Evolutionary conservation across 2,888 invertebrate species (phyloP).

Genomic region (Sabatieria punctata): DNA sequence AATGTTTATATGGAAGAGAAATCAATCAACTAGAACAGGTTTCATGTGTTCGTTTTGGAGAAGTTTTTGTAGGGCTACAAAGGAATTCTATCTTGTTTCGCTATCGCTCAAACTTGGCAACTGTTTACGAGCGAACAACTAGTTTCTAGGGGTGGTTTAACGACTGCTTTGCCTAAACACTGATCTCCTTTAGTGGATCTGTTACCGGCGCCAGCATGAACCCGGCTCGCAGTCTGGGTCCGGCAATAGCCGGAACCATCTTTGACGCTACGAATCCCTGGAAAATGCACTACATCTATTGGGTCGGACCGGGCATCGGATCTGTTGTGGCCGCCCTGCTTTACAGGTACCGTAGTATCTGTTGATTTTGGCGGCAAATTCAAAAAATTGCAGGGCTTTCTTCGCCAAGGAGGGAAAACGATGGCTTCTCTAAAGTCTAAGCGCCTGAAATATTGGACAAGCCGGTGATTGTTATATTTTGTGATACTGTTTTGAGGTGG

Average conservation of each 20-base stretch:
- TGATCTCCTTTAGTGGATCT: slow-evolving; percentile 21
- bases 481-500: too few species aligned
- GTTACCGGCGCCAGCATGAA: slow-evolving; percentile 35
- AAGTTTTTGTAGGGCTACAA: too few species aligned
- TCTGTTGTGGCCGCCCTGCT: slow-evolving; percentile 27
- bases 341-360: slow-evolving; percentile 19
- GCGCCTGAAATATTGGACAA: not conserved
- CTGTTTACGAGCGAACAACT: too few species aligned
- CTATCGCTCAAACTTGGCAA: too few species aligned
- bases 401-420: not conserved
- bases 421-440: not conserved
- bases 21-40: too few species aligned
- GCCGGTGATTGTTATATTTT: too few species aligned
- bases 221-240: slow-evolving; percentile 35
- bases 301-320: slow-evolving; percentile 31
- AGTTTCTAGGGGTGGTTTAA: too few species aligned
- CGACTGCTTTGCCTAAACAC: too few species aligned
- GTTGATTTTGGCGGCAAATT: too few species aligned
- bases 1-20: too few species aligned
- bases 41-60: too few species aligned
- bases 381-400: not conserved
- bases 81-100: too few species aligned
- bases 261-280: slow-evolving; percentile 13
- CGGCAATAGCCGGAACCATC: slow-evolving; percentile 25
- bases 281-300: slow-evolving; percentile 33